Conservation (phyloP, 2,113 vertebrate genomes). For the Delphinapterus leucas region DNA sequence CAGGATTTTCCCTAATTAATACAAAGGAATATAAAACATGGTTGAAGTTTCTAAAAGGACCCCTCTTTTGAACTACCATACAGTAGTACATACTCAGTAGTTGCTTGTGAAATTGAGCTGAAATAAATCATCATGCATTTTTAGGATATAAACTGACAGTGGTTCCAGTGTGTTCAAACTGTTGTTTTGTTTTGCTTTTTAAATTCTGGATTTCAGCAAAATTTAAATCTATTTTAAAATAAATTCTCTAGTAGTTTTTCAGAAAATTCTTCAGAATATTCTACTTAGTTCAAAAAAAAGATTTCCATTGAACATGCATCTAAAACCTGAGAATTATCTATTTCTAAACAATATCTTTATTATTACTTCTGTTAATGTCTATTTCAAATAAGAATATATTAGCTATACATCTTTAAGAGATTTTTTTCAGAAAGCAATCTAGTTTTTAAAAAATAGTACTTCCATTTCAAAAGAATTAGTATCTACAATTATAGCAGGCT, state of each 20-base stretch:
- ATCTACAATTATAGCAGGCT: conserved; percentile 64
- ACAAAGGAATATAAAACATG: conserved; percentile 38
- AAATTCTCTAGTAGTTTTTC: not conserved
- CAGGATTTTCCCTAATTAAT: not conserved
- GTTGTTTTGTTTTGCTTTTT: not conserved
- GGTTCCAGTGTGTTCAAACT: not conserved
- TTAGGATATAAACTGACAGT: not conserved
- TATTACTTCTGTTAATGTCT: conserved; percentile 20
- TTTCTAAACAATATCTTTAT: conserved; percentile 20
- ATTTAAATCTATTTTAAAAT: conserved; percentile 9
- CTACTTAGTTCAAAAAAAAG: not conserved
- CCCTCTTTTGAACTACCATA: not conserved
- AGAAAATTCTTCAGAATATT: conserved; percentile 19
- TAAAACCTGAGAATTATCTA: not conserved
- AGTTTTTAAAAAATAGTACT: conserved; percentile 51
- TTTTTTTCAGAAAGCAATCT: conserved; percentile 22
- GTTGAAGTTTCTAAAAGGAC: conserved; percentile 36
- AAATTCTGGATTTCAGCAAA: not conserved
- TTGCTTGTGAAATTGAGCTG: not conserved
- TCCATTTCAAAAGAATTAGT: conserved; percentile 68
- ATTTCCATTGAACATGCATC: not conserved
- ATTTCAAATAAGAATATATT: conserved; percentile 58
- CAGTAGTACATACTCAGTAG: not conserved
- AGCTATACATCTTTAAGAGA: conserved; percentile 65
- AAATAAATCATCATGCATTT: conserved; percentile 25